Evolutionary conservation across 2,888 invertebrate genomes (phyloP).

Genomic region (Drosophila bunnanda): DNA sequence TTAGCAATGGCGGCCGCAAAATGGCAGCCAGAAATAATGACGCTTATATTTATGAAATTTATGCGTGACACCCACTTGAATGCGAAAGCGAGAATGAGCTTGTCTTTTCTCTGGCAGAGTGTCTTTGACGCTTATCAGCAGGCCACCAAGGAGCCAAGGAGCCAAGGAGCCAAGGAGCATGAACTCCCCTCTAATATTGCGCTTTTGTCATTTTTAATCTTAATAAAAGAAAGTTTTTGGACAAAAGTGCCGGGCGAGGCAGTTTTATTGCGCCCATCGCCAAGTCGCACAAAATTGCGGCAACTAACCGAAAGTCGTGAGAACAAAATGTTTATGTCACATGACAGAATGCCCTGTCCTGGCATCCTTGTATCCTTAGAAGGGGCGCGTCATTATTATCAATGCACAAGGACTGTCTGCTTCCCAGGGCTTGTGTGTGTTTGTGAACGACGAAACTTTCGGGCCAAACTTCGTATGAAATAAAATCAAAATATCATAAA

Average conservation of each 20-base stretch:
- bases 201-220: constrained; percentile 76
- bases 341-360: constrained; percentile 46
- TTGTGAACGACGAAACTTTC: constrained; percentile 4
- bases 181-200: constrained; percentile 48
- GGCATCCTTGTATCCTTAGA: constrained; percentile 5
- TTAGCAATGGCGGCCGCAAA: constrained; percentile 59
- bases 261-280: constrained; percentile 51
- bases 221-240: constrained; percentile 73
- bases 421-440: neutral
- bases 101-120: constrained; percentile 20
- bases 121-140: constrained; percentile 68
- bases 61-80: constrained; percentile 81
- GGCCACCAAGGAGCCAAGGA: constrained; percentile 55
- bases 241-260: constrained; percentile 46
- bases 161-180: constrained; percentile 22
- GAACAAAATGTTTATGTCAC: constrained; percentile 55
- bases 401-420: constrained; percentile 52
- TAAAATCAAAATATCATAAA: constrained; percentile 81
- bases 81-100: constrained; percentile 39
- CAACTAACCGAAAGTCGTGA: constrained; percentile 46
- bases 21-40: constrained; percentile 76
- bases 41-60: constrained; percentile 81
- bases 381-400: constrained; percentile 58
- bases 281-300: constrained; percentile 13
- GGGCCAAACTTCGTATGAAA: constrained; percentile 62